Evolutionary conservation across 1,140 invertebrate genomes (phyloP).

Genomic region (Trichonephila clavipes): DNA sequence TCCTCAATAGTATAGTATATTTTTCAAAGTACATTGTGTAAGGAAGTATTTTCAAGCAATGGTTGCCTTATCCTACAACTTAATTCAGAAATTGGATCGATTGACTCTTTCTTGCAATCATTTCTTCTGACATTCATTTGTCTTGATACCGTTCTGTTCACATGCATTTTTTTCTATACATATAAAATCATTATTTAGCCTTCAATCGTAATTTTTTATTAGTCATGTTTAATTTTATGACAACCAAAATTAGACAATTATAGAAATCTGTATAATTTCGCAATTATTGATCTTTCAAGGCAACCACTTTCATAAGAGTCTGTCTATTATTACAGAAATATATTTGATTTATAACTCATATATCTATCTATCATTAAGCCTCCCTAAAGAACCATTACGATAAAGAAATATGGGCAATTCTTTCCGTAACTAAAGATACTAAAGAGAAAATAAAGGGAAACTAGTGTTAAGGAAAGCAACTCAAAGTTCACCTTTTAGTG

Average conservation of each 20-base stretch:
- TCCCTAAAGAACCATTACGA: neutral
- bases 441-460: neutral
- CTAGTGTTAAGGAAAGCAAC: neutral
- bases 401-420: neutral
- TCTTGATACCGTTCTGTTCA: neutral
- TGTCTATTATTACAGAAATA: neutral
- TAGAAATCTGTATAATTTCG: neutral
- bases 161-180: too few species aligned
- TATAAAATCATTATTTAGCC: too few species aligned
- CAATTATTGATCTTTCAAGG: neutral
- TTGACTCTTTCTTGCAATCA: too few species aligned
- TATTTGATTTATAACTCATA: neutral
- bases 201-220: too few species aligned
- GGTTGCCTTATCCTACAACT: too few species aligned
- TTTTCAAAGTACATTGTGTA: too few species aligned
- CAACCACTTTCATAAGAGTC: neutral
- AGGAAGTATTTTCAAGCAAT: too few species aligned
- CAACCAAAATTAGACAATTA: neutral
- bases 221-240: neutral
- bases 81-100: too few species aligned
- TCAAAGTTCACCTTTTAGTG: conserved; percentile 23
- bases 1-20: too few species aligned
- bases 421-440: conserved; percentile 2
- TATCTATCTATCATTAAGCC: neutral
- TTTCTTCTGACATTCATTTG: neutral